Base-by-base conservation (phyloP, 2,113 vertebrate genomes). In the Mesoclemmys tuberculata region DNA sequence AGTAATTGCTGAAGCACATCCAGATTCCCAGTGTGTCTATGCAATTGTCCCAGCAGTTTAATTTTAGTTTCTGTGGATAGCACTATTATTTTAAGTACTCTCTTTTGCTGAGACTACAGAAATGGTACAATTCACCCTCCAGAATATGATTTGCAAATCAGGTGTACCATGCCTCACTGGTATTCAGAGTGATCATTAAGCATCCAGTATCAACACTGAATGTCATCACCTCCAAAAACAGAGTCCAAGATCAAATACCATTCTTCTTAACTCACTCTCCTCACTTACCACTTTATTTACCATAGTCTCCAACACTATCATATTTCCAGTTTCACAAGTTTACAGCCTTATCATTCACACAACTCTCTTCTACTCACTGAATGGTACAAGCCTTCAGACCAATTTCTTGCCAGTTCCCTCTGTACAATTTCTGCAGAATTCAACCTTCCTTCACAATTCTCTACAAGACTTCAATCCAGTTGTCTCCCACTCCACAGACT, bases 321-420 rank as follows among this genome's bases (percentile, higher is more conserved):
- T 58, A 58, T 83, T 89, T 5, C 81, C 10, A 52, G 35, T n/a
- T 81, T 31, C 44, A 38, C 4, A 0, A 0, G 0, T 1, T 12
- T 91, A 0, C 8, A 55, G 41, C 21, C 56, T 75, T 6, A 80
- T 26, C 74, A 54, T 68, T 27, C 49, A 35, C 4, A 26, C n/a
- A 22, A 90, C 31, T 31, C 11, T 44, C 83, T 19, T 11, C 64
- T 80, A 87, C 88, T 77, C n/a, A 49, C 0, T 8, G 46, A 0
- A 0, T 38, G 56, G 10, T 4, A 3, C 27, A 82, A 24, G 26
- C 82, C 16, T 16, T 54, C 88, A 85, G 16, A 49, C 2, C 14
- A 54, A 79, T 12, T 44, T 46, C 87, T 41, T 61, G 16, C 82
- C 38, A n/a, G 11, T 75, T 85, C 10, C 52, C 88, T 49, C 16